Conservation (phyloP, 92 coral and sea anemone genomes). For the Galaxea fascicularis region DNA sequence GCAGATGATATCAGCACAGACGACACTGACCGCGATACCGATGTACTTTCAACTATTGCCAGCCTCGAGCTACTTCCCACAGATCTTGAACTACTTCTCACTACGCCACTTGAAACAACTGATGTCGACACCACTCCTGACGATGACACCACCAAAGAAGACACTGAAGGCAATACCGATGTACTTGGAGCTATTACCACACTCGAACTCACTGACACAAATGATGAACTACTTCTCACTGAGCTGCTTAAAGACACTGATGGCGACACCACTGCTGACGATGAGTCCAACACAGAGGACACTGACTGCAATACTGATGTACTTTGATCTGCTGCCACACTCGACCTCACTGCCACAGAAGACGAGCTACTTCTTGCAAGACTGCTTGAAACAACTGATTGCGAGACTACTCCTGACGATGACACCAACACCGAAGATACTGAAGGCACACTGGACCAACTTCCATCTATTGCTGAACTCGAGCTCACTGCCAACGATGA, state of each 20-base stretch:
- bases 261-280: background rate
- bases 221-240: background rate
- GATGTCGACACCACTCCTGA: background rate
- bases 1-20: background rate
- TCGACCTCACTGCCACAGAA: background rate
- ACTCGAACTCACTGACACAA: background rate
- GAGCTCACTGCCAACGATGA: background rate
- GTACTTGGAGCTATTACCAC: background rate
- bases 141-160: background rate
- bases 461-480: background rate
- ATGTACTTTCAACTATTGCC: background rate
- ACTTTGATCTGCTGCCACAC: background rate
- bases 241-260: background rate
- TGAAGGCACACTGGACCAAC: background rate
- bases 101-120: background rate
- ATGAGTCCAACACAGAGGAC: background rate
- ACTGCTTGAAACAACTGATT: no score
- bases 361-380: no score
- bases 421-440: background rate
- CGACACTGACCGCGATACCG: background rate
- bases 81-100: background rate
- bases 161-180: background rate
- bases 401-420: background rate
- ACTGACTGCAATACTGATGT: background rate
- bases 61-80: background rate